These are phyloP conservation scores for Brachionus rubens DNA, from an alignment of 1,140 invertebrate species.

Conservation along the genomic window DNA sequence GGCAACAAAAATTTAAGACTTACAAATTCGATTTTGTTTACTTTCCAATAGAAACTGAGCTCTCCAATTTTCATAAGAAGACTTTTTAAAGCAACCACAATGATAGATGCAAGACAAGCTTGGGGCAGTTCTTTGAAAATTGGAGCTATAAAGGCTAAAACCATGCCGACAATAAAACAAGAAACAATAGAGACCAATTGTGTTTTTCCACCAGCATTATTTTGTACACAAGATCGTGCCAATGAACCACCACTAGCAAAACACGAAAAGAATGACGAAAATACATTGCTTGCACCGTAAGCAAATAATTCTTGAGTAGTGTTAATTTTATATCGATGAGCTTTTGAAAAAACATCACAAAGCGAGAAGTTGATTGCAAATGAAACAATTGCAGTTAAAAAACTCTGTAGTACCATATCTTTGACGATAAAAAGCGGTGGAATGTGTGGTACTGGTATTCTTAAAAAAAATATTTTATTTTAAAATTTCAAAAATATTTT, in stretches of 20 bases:
- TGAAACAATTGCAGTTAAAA: slow-evolving; percentile 1
- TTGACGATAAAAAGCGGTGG: slow-evolving; percentile 9
- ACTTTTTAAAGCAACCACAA: slow-evolving; percentile 61
- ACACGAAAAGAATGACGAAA: slow-evolving; percentile 63
- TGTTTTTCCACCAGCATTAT: slow-evolving; percentile 60
- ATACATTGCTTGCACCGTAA: slow-evolving; percentile 61
- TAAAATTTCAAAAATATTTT: background rate
- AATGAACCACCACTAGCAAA: slow-evolving; percentile 64
- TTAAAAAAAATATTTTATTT: background rate
- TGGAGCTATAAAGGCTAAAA: slow-evolving; percentile 62
- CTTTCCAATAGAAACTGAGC: slow-evolving; percentile 52
- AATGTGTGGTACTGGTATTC: slow-evolving; percentile 14
- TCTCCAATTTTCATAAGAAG: slow-evolving; percentile 60
- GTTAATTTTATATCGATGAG: slow-evolving; percentile 31
- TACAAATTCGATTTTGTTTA: slow-evolving; percentile 60
- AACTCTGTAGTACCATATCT: slow-evolving; percentile 11
- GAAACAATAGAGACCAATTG: slow-evolving; percentile 51
- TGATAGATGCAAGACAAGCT: slow-evolving; percentile 59
- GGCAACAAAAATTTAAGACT: slow-evolving; percentile 43
- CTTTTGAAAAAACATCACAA: slow-evolving; percentile 29
- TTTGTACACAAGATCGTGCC: slow-evolving; percentile 61
- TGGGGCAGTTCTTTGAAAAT: slow-evolving; percentile 57
- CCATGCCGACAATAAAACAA: slow-evolving; percentile 59
- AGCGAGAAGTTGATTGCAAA: slow-evolving; percentile 35
- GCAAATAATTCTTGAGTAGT: slow-evolving; percentile 62